Base-by-base conservation (phyloP, 2,888 invertebrate species). In the Toxonevra muliebris region DNA sequence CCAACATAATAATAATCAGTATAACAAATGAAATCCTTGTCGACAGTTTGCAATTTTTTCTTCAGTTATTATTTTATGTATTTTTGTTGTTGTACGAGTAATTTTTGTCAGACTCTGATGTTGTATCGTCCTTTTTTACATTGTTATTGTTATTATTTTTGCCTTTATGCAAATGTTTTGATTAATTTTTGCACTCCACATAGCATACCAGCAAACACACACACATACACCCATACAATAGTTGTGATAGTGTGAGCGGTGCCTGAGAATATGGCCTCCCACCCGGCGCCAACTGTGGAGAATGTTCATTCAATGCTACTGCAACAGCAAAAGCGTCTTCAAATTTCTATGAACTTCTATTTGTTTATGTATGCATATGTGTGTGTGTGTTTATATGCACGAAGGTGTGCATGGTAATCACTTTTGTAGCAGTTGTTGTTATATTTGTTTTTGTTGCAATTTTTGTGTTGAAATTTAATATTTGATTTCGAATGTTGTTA, bases 151-250 rank as follows among this genome's bases (percentile, higher is more conserved):
- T 83, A 83, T 83, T 84, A 82, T 83, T 81, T 82, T 83, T 84
- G 77, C 82, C 82, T 84, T 84, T 84, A 84, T 84, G 78, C 79
- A 60, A 83, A 84, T 84, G 84, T 84, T 84, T 84, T 84, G 84
- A 84, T 84, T 84, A 82, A 82, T 82, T 82, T 81, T 82, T 82
- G 77, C 79, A 72, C 53, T 66, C 43, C 60, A 13, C 66, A 30
- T 30, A 30, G 30, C 30, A 30, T 30, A 30, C 30, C 30, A 41
- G 5, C 54, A 54, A 42, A 11, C 41, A 20, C 20, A 48, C 40
- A 50, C 9, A 30, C 17, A 19, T 12, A 12, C 40, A 48, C 19
- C 20, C 11, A 50, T 10, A 52, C 5, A 30, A 30, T 30, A 30
- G 30, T 30, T 30, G 30, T 30, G 30, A 4, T 7, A 30, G 30